These are phyloP conservation scores for Sicus ferrugineus DNA, from an alignment of 2,888 invertebrate species.

Conservation along the genomic window DNA sequence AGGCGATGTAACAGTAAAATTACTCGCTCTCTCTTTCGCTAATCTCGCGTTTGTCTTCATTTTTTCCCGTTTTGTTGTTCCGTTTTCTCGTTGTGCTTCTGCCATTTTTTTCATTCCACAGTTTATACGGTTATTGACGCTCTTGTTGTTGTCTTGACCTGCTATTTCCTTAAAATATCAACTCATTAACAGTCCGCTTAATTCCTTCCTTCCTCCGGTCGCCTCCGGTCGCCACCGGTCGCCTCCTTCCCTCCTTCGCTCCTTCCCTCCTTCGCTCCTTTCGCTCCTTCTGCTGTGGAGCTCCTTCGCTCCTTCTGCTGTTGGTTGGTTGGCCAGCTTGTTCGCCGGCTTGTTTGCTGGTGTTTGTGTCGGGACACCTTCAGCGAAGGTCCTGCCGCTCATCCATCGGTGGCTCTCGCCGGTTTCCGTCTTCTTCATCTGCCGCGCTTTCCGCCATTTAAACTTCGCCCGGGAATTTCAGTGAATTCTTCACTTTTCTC, in stretches of 20 bases:
- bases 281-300: background rate
- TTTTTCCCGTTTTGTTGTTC: background rate
- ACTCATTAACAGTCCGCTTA: too few relatives aligned
- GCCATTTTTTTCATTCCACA: too few relatives aligned
- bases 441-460: slow-evolving; percentile 28
- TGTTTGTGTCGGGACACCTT: background rate
- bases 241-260: background rate
- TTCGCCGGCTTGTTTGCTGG: background rate
- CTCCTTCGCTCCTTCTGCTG: background rate
- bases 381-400: slow-evolving; percentile 39
- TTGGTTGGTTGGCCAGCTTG: background rate
- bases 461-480: slow-evolving; percentile 25
- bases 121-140: too few relatives aligned
- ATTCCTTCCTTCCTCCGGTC: too few relatives aligned
- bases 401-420: background rate
- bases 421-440: background rate
- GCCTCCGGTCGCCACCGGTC: too few relatives aligned
- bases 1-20: too few relatives aligned
- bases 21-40: background rate
- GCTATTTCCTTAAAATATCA: too few relatives aligned
- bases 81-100: background rate
- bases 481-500: slow-evolving; percentile 3
- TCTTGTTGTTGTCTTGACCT: too few relatives aligned
- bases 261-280: background rate
- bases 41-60: background rate